These are phyloP conservation scores for Chiloscyllium punctatum DNA, from an alignment of 2,797 vertebrate genomes.

Conservation along the genomic window DNA sequence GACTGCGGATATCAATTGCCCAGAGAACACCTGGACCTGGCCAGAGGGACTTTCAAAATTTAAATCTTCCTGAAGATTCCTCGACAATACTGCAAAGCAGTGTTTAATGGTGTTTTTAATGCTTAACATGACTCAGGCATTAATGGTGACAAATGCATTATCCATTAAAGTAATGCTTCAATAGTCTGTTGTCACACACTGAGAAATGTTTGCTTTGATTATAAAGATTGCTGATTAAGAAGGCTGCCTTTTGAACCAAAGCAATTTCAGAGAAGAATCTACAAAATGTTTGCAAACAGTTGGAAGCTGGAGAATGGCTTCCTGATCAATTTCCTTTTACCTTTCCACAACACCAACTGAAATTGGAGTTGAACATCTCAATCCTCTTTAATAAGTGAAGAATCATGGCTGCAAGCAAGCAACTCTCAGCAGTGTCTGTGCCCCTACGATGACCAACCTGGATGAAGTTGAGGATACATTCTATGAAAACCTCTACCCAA, in stretches of 20 bases:
- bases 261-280: neutral
- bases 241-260: neutral
- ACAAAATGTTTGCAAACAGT: neutral
- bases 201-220: neutral
- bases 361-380: no score
- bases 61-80: neutral
- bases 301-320: neutral
- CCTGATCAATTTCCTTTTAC: neutral
- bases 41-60: no score
- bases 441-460: no score
- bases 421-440: no score
- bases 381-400: no score
- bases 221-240: neutral
- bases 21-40: neutral
- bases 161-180: neutral
- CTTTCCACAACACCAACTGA: neutral
- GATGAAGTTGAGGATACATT: no score
- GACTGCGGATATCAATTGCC: neutral
- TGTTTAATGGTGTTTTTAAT: neutral
- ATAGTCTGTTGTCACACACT: neutral
- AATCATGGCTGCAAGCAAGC: no score
- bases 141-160: constrained; percentile 1
- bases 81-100: neutral
- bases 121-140: neutral
- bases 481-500: no score